These are phyloP conservation scores for Peromyscus attwateri DNA, from an alignment of 2,797 vertebrate genomes.

Conservation along the genomic window DNA sequence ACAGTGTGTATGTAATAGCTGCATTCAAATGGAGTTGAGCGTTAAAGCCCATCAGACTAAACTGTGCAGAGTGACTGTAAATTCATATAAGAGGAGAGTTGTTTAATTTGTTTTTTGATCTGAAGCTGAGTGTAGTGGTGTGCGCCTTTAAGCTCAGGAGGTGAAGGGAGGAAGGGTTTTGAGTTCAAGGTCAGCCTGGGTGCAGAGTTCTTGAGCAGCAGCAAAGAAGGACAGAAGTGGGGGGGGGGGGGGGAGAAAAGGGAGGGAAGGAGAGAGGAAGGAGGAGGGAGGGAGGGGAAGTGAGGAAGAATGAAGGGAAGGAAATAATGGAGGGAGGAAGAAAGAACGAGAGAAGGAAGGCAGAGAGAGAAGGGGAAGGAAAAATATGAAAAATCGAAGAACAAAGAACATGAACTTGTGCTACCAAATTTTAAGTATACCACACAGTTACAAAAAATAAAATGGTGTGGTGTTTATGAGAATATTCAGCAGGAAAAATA, in stretches of 20 bases:
- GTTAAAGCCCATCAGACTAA: background rate
- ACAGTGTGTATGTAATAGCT: background rate
- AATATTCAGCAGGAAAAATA: background rate
- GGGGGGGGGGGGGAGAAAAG: too few relatives aligned
- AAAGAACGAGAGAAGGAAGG: background rate
- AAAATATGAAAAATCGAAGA: background rate
- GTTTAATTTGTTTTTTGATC: background rate
- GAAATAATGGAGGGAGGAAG: too few relatives aligned
- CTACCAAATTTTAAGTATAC: slow-evolving; percentile 14
- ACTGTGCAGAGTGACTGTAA: background rate
- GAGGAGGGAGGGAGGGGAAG: accelerated
- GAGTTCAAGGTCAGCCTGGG: background rate
- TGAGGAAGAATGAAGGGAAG: too few relatives aligned
- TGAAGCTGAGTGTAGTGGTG: background rate
- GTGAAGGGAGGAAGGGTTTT: background rate
- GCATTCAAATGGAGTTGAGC: background rate
- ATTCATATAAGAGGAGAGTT: background rate
- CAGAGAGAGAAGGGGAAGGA: too few relatives aligned
- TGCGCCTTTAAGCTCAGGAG: background rate
- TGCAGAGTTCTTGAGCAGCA: background rate
- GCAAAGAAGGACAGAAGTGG: background rate
- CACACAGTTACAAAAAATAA: slow-evolving; percentile 9
- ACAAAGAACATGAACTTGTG: background rate
- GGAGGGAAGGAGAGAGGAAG: accelerated
- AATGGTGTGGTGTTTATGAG: background rate